phyloP scores from a whole-genome alignment of 64 coral and sea anemone genomes.

The Montipora capricornis region DNA sequence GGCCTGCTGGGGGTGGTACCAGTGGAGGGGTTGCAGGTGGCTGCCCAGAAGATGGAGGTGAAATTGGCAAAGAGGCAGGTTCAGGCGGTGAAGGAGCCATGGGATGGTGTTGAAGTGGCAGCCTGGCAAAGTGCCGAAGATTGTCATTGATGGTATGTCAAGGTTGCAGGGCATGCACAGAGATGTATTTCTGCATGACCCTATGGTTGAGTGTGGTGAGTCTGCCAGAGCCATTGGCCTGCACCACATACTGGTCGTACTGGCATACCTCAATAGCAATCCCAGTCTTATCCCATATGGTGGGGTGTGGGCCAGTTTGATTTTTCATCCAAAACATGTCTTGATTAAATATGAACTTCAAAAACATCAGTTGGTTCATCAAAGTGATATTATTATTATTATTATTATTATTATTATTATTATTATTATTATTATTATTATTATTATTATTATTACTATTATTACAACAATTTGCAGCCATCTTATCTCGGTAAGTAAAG shows the following conservation, averaged over 20 bases:
- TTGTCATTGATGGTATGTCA: constrained; percentile 2
- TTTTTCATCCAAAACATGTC: not conserved
- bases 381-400: no score
- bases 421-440: no score
- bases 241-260: constrained; percentile 33
- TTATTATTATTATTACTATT: no score
- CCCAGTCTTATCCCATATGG: constrained; percentile 36
- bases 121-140: not conserved
- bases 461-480: no score
- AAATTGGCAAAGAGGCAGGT: not conserved
- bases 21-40: no score
- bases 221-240: constrained; percentile 13
- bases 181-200: constrained; percentile 25
- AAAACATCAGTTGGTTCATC: no score
- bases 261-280: constrained; percentile 20
- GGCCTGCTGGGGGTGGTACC: no score
- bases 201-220: constrained; percentile 39
- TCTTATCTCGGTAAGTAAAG: no score
- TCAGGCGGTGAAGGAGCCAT: not conserved
- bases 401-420: no score
- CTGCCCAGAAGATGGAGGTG: no score
- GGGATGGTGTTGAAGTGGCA: no score
- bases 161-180: constrained; percentile 35
- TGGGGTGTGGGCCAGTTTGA: constrained; percentile 30
- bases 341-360: no score